Conservation (phyloP, 2,113 vertebrate genomes). For the Zosterops hypoxanthus region DNA sequence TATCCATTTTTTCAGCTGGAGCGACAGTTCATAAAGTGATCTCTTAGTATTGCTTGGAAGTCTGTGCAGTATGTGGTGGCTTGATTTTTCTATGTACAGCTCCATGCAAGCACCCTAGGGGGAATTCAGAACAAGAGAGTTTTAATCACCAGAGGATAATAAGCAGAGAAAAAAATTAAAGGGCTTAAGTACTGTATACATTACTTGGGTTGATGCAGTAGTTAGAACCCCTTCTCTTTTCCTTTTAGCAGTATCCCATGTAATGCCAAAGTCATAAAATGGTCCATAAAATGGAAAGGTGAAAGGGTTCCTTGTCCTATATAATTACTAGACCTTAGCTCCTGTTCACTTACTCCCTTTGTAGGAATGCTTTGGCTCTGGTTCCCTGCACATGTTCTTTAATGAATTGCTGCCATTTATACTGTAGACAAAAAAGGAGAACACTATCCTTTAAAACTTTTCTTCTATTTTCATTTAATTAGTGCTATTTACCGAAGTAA, state of each 20-base stretch:
- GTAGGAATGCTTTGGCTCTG: not conserved
- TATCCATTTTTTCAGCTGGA: not conserved
- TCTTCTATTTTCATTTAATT: not conserved
- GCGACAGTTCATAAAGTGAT: not conserved
- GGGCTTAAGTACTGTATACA: not conserved
- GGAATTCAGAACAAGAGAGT: not conserved
- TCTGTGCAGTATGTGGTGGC: not conserved
- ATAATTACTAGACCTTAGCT: slow-evolving; percentile 15
- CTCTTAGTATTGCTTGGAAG: not conserved
- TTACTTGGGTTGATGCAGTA: slow-evolving; percentile 5
- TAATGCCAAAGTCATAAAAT: not conserved
- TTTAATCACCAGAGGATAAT: slow-evolving; percentile 7
- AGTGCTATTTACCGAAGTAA: not conserved
- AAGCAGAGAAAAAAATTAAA: not conserved
- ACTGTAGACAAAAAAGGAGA: not conserved
- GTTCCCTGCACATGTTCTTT: not conserved
- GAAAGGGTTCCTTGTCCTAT: slow-evolving; percentile 4
- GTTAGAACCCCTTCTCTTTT: slow-evolving; percentile 23
- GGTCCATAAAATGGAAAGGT: slow-evolving; percentile 3
- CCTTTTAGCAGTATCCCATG: not conserved
- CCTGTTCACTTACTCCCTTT: not conserved
- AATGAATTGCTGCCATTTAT: not conserved
- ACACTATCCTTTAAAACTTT: not conserved
- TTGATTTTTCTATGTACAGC: not conserved
- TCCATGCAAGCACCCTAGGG: not conserved